Base-by-base conservation (phyloP, 2,888 invertebrate species). In the Salticus scenicus region DNA sequence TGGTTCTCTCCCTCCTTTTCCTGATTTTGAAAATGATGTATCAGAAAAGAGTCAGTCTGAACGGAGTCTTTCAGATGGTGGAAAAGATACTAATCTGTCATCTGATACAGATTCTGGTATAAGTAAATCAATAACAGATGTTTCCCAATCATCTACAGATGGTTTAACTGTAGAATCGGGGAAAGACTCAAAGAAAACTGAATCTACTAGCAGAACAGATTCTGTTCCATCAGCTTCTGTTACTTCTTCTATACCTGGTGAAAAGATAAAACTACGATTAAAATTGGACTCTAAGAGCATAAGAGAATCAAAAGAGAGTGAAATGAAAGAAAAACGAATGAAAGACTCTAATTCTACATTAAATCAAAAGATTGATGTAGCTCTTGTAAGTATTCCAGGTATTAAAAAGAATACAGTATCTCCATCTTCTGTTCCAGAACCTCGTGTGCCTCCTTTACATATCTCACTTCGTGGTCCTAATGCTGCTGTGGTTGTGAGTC, bases 401-500 rank as follows among this genome's bases (percentile, higher is more conserved):
- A 42, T 70, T 31, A 83, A 77, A 69, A 87, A 87, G 72, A 74
- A 37, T 47, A 57, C 66, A 27, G 24, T 72, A 14, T 87, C 87
- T 51, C 17, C 57, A 64, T 70, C 78, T 33, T 71, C 82, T 77
- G 77, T 75, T 74, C 75, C 85, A 37, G 96, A 96, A 89, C 94
- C 95, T 8, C 93, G 96, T 78, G 97, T 97, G 69, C 97, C 97
- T 10, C 97, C 97, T 0, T 92, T 97, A 87, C 97, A 97, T 91
- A 97, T 97, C 89, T 96, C 96, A 81, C 92, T 97, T 63, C 93
- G 96, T 85, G 96, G 96, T 0, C 93, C 96, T 81, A 96, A 96
- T 91, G 92, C 93, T 24, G 95, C 96, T 0, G 96, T 96, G 57
- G 96, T 97, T 70, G 96, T 96, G 10, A 88, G 88, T 70, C 88